Evolutionary conservation across 2,888 invertebrate species (phyloP), one percentile per base, ranked within the genome.

Genomic region (Tenthredo scrophulariae): DNA sequence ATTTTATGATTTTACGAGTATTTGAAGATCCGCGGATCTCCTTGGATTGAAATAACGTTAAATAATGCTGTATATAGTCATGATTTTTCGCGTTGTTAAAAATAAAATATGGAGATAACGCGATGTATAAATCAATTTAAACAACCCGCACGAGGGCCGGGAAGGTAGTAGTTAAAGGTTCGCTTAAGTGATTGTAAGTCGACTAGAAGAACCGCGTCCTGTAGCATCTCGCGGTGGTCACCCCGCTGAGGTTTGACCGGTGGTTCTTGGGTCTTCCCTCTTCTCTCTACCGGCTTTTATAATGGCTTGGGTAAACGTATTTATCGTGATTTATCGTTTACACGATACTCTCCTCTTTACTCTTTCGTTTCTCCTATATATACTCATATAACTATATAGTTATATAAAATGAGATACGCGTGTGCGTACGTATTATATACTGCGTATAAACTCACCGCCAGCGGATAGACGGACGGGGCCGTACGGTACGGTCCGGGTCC

Each of bases 271-370:
- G 84, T 84, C 79, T 74, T 62, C 37, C 62, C 82, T 79, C 79
- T 46, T 70, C 84, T 79, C 43, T 58, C 58, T 58, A 83, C 62
- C 43, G 74, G 83, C 90, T 90, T 89, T 89, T 91, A 91, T 92
- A 92, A 91, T 91, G 91, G 91, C 88, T 88, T 88, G 80, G 89
- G 89, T 91, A 91, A 91, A 91, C 90, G 91, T 92, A 91, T 91
- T 92, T 91, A 92, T 91, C 91, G 91, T 92, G 92, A 92, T 92
- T 92, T 92, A 92, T 92, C 90, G 91, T 92, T 92, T 91, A 93
- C 92, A 92, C 91, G 91, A 90, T 89, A 84, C 46, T 80, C 84
- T 46, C 26, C 46, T 58, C 58, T 58, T 26, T 70, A 46, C 83
- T 77, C 84, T 37, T 72, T 86, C 87, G 85, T 87, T 84, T 62